These are phyloP conservation scores for Cotesia congregata DNA, from an alignment of 2,888 invertebrate species.

Conservation along the genomic window DNA sequence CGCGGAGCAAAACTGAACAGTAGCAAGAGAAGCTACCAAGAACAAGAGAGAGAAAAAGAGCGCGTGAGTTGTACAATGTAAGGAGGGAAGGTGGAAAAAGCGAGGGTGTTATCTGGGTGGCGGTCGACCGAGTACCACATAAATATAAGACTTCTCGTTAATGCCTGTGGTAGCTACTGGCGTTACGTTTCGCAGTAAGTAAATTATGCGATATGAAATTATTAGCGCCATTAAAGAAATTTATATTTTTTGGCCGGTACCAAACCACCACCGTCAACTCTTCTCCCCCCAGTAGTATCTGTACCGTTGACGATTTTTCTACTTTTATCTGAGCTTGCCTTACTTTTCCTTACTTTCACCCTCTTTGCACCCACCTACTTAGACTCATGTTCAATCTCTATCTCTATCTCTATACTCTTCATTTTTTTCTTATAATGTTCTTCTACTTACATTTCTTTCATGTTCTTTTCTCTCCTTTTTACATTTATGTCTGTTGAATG, in stretches of 20 bases:
- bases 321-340: slow-evolving; percentile 48
- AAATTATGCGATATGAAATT: slow-evolving; percentile 71
- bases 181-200: slow-evolving; percentile 71
- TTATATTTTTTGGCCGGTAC: slow-evolving; percentile 65
- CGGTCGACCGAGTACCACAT: slow-evolving; percentile 68
- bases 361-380: slow-evolving; percentile 38
- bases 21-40: slow-evolving; percentile 11
- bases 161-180: slow-evolving; percentile 70
- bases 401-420: not conserved
- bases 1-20: slow-evolving; percentile 46
- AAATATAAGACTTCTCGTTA: slow-evolving; percentile 71
- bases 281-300: slow-evolving; percentile 43
- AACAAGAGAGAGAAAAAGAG: slow-evolving; percentile 43
- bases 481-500: slow-evolving; percentile 34
- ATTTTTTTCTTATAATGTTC: not conserved
- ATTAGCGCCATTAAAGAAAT: slow-evolving; percentile 71
- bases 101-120: slow-evolving; percentile 69
- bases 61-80: slow-evolving; percentile 43
- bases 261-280: slow-evolving; percentile 44
- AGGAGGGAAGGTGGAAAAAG: slow-evolving; percentile 47
- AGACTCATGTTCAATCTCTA: slow-evolving; percentile 24
- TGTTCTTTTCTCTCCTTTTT: slow-evolving; percentile 18
- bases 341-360: slow-evolving; percentile 31
- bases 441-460: slow-evolving; percentile 4
- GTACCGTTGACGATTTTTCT: slow-evolving; percentile 55